Evolutionary conservation across 2,888 invertebrate genomes (phyloP).

Genomic region (Stenichneumon culpator): DNA sequence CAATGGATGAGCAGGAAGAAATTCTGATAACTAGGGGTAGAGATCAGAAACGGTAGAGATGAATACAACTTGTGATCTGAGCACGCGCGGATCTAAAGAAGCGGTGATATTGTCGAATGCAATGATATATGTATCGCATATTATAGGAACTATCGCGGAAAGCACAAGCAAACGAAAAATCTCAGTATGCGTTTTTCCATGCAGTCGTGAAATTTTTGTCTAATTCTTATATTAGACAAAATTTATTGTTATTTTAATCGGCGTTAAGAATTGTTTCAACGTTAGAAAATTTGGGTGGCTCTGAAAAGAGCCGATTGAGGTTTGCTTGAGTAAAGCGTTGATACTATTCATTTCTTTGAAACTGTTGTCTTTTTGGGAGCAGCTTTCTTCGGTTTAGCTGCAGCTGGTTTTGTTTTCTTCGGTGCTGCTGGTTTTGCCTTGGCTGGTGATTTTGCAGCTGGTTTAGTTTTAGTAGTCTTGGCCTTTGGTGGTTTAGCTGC

Average conservation of each 20-base stretch:
- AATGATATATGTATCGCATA: neutral
- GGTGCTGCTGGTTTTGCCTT: slow-evolving; percentile 73
- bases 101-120: too few relatives aligned
- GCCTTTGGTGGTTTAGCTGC: slow-evolving; percentile 68
- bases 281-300: slow-evolving; percentile 50
- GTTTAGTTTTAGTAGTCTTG: slow-evolving; percentile 63
- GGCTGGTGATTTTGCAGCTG: slow-evolving; percentile 63
- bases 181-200: too few relatives aligned
- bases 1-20: too few relatives aligned
- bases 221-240: too few relatives aligned
- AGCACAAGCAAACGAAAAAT: slow-evolving; percentile 15
- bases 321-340: neutral
- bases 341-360: slow-evolving; percentile 58
- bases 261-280: slow-evolving; percentile 20
- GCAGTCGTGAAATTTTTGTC: too few relatives aligned
- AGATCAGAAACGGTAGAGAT: too few relatives aligned
- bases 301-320: slow-evolving; percentile 59
- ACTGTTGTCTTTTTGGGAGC: slow-evolving; percentile 41
- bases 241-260: neutral
- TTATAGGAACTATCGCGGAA: slow-evolving; percentile 9
- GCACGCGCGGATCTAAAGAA: too few relatives aligned
- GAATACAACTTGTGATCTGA: too few relatives aligned
- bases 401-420: slow-evolving; percentile 44
- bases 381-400: slow-evolving; percentile 51
- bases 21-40: too few relatives aligned